phyloP scores from a whole-genome alignment of 2,113 vertebrate genomes.

The Phaethon lepturus region DNA sequence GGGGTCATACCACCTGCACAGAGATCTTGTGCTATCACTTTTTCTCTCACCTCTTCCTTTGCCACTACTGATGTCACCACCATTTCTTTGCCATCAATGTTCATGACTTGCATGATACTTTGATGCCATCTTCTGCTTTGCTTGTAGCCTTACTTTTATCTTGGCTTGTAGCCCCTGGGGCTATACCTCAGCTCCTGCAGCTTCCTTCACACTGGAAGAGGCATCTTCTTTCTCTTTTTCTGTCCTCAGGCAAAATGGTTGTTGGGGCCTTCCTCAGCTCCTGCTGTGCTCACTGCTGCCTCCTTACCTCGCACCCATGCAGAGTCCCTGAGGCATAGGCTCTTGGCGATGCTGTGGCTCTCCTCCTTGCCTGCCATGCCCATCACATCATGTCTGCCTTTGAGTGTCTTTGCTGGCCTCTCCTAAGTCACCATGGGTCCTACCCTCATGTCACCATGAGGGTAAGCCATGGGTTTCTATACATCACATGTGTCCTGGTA shows the following conservation, averaged over 20 bases:
- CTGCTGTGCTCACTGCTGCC: background rate
- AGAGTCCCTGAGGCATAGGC: background rate
- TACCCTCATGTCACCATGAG: background rate
- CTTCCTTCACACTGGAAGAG: background rate
- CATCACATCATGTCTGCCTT: background rate
- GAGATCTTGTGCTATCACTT: background rate
- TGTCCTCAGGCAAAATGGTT: background rate
- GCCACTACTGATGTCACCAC: background rate
- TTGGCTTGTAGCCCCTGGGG: background rate
- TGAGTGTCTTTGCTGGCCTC: background rate
- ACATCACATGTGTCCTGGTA: background rate
- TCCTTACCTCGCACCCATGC: rapidly evolving
- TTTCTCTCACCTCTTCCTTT: background rate
- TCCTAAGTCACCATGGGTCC: background rate
- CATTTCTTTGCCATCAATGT: background rate
- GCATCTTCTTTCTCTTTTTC: background rate
- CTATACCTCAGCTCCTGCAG: background rate
- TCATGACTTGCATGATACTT: background rate
- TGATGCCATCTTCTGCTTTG: background rate
- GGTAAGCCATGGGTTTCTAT: background rate
- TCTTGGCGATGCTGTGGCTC: background rate
- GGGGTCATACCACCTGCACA: background rate
- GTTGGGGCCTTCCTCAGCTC: rapidly evolving
- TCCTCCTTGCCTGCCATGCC: background rate
- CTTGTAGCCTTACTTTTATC: background rate